These are phyloP conservation scores for Phoxinus phoxinus DNA, from an alignment of 2,113 vertebrate genomes.

Conservation along the genomic window DNA sequence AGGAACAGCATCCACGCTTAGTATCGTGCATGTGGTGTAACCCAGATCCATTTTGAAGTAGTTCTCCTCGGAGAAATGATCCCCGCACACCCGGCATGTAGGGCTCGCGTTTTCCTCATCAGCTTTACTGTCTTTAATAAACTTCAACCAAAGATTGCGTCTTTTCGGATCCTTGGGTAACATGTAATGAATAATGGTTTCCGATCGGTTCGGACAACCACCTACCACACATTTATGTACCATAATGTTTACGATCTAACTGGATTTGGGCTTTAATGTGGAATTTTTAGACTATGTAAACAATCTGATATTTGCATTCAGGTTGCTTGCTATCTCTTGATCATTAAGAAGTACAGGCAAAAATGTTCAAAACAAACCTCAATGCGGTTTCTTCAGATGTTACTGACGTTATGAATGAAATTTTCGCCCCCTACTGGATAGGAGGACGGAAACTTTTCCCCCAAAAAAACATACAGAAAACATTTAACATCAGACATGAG, in stretches of 20 bases:
- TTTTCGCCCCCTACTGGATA: constrained; percentile 15
- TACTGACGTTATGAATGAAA: neutral
- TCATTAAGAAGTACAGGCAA: neutral
- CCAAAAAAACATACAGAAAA: neutral
- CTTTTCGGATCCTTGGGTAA: constrained; percentile 48
- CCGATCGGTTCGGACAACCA: constrained; percentile 52
- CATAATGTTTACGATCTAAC: constrained; percentile 3
- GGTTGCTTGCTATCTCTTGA: neutral
- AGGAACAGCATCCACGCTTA: constrained; percentile 54
- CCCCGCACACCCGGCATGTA: constrained; percentile 38
- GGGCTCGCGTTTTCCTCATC: neutral
- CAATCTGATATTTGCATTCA: neutral
- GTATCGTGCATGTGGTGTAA: constrained; percentile 36
- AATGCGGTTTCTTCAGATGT: neutral
- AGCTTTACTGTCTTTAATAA: constrained; percentile 4
- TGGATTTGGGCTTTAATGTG: neutral
- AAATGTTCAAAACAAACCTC: neutral
- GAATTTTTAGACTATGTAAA: neutral
- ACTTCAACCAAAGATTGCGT: constrained; percentile 44
- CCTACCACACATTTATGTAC: constrained; percentile 45
- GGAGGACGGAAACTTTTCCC: neutral
- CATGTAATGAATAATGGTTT: constrained; percentile 52
- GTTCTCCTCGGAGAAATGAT: constrained; percentile 47
- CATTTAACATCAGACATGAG: no score
- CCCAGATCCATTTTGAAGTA: constrained; percentile 44